These are phyloP conservation scores for Suricata suricatta DNA, from an alignment of 2,113 vertebrate species.

Conservation along the genomic window DNA sequence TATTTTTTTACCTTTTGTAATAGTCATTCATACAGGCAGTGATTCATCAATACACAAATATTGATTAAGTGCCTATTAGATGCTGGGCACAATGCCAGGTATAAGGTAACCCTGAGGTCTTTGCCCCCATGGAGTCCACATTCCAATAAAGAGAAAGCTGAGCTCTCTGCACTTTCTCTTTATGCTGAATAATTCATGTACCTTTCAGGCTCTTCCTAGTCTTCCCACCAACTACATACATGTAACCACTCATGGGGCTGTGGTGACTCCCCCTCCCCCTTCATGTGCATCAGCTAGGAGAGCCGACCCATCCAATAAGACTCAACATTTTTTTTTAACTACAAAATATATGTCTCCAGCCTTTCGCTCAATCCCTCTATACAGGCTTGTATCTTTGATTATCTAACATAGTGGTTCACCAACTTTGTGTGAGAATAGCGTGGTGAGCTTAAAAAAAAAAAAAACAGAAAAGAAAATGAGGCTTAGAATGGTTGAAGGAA, in stretches of 20 bases:
- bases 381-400: background rate
- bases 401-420: background rate
- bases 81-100: conserved; percentile 38
- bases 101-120: conserved; percentile 4
- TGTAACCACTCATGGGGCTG: background rate
- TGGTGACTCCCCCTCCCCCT: background rate
- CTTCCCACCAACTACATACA: background rate
- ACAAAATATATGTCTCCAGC: background rate
- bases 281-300: background rate
- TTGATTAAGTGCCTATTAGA: conserved; percentile 46
- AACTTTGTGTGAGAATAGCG: background rate
- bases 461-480: background rate
- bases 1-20: background rate
- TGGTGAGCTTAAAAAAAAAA: background rate
- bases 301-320: background rate
- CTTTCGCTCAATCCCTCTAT: background rate
- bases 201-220: background rate
- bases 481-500: background rate
- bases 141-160: conserved; percentile 28
- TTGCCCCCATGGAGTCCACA: background rate
- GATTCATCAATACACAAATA: conserved; percentile 55
- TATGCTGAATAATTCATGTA: conserved; percentile 24
- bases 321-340: background rate
- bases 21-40: background rate
- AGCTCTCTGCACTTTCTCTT: background rate